Evolutionary conservation across 1,140 invertebrate genomes (phyloP).

Genomic region (Drosophila yakuba): DNA sequence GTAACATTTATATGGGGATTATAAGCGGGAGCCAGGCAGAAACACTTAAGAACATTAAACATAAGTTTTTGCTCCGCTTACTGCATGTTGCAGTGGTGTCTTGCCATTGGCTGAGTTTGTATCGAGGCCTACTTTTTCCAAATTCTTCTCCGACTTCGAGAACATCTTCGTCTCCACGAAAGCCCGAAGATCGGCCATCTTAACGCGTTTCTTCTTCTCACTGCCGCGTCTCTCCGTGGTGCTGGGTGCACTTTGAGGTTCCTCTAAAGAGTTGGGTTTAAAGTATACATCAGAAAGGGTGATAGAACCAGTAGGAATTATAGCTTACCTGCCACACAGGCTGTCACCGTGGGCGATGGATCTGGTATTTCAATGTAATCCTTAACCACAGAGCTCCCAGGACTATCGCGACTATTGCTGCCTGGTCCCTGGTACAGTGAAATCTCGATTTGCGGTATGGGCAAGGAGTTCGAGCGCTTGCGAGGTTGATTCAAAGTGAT

Average conservation of each 20-base stretch:
- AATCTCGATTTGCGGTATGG: slow-evolving; percentile 96
- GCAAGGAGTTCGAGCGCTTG: slow-evolving; percentile 95
- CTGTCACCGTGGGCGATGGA: slow-evolving; percentile 50
- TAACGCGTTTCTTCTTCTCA: slow-evolving; percentile 94
- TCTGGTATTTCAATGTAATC: slow-evolving; percentile 92
- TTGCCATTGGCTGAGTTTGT: slow-evolving; percentile 86
- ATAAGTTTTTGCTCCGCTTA: slow-evolving; percentile 73
- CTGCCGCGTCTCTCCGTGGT: slow-evolving; percentile 89
- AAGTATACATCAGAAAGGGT: not conserved
- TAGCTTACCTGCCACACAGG: slow-evolving; percentile 64
- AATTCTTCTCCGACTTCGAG: slow-evolving; percentile 95
- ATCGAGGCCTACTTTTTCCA: slow-evolving; percentile 94
- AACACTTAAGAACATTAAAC: slow-evolving; percentile 59
- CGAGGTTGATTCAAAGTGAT: slow-evolving; percentile 90
- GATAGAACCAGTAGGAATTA: not conserved
- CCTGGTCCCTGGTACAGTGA: slow-evolving; percentile 92
- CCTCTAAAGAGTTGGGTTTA: slow-evolving; percentile 75
- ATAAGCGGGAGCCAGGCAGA: slow-evolving; percentile 39
- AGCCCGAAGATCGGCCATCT: slow-evolving; percentile 94
- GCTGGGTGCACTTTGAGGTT: slow-evolving; percentile 85
- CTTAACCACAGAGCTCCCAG: slow-evolving; percentile 86
- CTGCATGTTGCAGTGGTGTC: slow-evolving; percentile 82
- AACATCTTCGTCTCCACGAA: slow-evolving; percentile 96
- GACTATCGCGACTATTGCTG: slow-evolving; percentile 87
- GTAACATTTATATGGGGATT: slow-evolving; percentile 8